Base-by-base conservation (phyloP, 1,140 invertebrate genomes). In the Trachelipus rathkii region DNA sequence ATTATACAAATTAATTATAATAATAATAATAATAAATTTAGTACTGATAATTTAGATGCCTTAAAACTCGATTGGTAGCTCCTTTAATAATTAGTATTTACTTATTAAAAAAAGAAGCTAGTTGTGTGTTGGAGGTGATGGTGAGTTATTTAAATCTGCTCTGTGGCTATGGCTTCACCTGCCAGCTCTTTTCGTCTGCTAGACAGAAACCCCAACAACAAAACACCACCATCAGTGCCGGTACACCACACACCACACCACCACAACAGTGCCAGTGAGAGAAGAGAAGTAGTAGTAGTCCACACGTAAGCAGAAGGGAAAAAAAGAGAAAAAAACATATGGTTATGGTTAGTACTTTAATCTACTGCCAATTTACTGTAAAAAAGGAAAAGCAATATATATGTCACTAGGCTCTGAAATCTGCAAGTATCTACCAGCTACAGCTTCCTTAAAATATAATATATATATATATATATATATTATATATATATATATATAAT, bases 151-250 rank as follows among this genome's bases (percentile, higher is more conserved):
- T 78, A 78, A 67, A 78, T 78, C 71, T 78, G 77, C 75, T 78
- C 77, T 76, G 77, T 78, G 44, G 77, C 75, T 69, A 76, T 78
- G 74, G 74, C 74, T 76, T 78, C 77, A 78, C 77, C 77, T 78
- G 77, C 71, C 44, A 70, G 76, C 74, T 78, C 77, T 74, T 78
- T 78, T 74, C 77, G 73, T 73, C 77, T 78, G 74, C 70, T 46
- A 66, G 69, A 70, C 74, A 53, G 71, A 70, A 70, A 71, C 13
- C 24, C 6, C 75, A 78, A 71, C 74, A 78, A 33, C 1, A 3
- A 33, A 33, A 33, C 33, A 33, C 33, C 33, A 33, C 33, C 33
- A 33, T 33, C 33, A 33, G 33, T 33, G 33, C 33, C 33, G 6
- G 33, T 3, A 33, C 6, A 1, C 33, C 33, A 33, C 33, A 33